Evolutionary conservation across 2,888 invertebrate genomes (phyloP).

Genomic region (Pollenia labialis): DNA sequence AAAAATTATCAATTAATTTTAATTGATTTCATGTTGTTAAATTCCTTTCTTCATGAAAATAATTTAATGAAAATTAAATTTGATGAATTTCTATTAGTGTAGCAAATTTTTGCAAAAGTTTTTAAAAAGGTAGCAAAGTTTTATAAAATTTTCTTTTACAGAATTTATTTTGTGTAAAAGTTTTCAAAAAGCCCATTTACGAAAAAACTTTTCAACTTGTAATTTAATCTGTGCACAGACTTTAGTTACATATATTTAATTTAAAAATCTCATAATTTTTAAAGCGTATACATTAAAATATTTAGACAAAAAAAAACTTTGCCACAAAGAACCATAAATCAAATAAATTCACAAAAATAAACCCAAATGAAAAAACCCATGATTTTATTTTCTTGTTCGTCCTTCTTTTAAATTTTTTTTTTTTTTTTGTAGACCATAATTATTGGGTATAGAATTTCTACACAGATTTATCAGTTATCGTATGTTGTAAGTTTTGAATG

Average conservation of each 20-base stretch:
- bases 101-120: no score
- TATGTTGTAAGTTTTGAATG: neutral
- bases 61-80: no score
- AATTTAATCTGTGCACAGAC: no score
- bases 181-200: no score
- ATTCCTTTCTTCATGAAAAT: no score
- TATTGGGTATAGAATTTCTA: conserved; percentile 58
- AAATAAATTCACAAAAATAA: conserved; percentile 23
- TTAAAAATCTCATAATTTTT: neutral
- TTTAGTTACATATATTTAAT: neutral
- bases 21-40: no score
- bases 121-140: no score
- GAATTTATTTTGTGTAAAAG: no score
- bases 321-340: conserved; percentile 41
- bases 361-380: neutral
- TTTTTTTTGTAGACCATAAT: conserved; percentile 51
- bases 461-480: conserved; percentile 54
- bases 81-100: no score
- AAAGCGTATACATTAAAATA: neutral
- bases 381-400: neutral
- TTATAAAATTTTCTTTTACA: no score
- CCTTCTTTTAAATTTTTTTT: neutral
- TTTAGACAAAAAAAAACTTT: neutral
- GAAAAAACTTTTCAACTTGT: no score
- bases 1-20: no score